A percentile compares a stretch with the other conserved stretches of the same genome.
These are phyloP conservation scores for Drosophila kurseongensis DNA, from an alignment of 1,140 invertebrate species.

Conservation along the genomic window DNA sequence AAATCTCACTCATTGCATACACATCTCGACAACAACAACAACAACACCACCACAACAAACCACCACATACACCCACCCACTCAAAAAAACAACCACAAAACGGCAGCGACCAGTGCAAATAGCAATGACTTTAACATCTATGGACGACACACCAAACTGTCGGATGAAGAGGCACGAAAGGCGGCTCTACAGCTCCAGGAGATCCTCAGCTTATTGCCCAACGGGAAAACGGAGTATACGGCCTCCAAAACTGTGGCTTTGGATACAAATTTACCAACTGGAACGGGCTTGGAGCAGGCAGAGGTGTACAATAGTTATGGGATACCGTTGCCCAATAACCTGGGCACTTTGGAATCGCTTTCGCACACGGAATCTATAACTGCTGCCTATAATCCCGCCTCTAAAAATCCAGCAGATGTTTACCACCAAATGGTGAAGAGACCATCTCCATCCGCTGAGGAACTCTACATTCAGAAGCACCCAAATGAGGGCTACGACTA, in stretches of 20 bases:
- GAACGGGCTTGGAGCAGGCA: constrained; percentile 45
- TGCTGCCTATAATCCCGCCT: constrained; percentile 62
- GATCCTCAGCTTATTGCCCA: constrained; percentile 74
- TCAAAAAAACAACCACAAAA: constrained; percentile 28
- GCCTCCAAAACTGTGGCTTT: constrained; percentile 76
- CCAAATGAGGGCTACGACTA: constrained; percentile 82
- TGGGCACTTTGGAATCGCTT: constrained; percentile 76
- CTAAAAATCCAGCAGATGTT: constrained; percentile 64
- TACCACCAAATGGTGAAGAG: constrained; percentile 79
- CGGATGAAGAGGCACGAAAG: constrained; percentile 68
- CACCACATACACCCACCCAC: constrained; percentile 14
- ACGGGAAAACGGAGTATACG: constrained; percentile 79
- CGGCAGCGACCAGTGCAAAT: constrained; percentile 50
- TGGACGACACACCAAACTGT: constrained; percentile 75
- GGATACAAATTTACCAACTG: constrained; percentile 50
- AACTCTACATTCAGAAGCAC: constrained; percentile 77
- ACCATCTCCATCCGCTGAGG: constrained; percentile 66
- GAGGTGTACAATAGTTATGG: constrained; percentile 69
- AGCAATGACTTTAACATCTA: constrained; percentile 80
- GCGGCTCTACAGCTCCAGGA: constrained; percentile 77
- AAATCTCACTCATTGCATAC: constrained; percentile 79
- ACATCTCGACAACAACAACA: constrained; percentile 51
- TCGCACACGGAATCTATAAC: constrained; percentile 83
- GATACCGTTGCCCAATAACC: constrained; percentile 67
- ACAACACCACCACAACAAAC: constrained; percentile 31